These are phyloP conservation scores for Sesamia inferens DNA, from an alignment of 2,888 invertebrate genomes.

Conservation along the genomic window DNA sequence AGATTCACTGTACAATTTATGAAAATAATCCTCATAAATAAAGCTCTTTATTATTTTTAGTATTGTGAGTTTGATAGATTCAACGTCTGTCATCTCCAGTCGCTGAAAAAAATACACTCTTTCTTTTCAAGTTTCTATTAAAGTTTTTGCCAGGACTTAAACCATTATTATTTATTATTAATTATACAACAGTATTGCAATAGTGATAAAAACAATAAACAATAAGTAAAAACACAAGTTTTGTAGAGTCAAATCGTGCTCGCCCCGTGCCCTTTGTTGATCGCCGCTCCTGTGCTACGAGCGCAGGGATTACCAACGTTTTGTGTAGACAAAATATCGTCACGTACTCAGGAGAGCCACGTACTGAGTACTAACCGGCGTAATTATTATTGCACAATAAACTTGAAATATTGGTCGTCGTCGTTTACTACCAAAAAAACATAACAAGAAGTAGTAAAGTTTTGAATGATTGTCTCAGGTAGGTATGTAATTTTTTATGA, in stretches of 20 bases:
- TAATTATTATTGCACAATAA: not conserved
- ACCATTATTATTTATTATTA: constrained; percentile 37
- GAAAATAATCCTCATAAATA: too few relatives aligned
- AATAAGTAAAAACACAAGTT: constrained; percentile 73
- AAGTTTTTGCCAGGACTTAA: not conserved
- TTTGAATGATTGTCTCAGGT: too few relatives aligned
- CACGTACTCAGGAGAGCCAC: not conserved
- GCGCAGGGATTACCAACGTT: constrained; percentile 62
- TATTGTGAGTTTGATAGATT: not conserved
- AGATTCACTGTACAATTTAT: too few relatives aligned
- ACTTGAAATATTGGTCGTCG: not conserved
- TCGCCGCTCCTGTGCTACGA: constrained; percentile 72
- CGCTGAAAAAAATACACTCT: not conserved
- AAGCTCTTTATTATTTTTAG: not conserved
- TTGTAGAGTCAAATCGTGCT: constrained; percentile 70
- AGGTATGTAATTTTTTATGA: too few relatives aligned
- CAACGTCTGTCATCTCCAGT: not conserved
- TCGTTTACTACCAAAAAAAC: not conserved
- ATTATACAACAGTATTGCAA: constrained; percentile 45
- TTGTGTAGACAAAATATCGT: constrained; percentile 14
- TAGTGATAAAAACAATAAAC: constrained; percentile 72
- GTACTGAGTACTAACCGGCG: too few relatives aligned
- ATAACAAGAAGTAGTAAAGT: not conserved
- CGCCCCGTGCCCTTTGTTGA: constrained; percentile 73
- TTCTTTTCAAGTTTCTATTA: not conserved